phyloP scores from a whole-genome alignment of 2,888 invertebrate genomes.

The Temnothorax ravouxi region DNA sequence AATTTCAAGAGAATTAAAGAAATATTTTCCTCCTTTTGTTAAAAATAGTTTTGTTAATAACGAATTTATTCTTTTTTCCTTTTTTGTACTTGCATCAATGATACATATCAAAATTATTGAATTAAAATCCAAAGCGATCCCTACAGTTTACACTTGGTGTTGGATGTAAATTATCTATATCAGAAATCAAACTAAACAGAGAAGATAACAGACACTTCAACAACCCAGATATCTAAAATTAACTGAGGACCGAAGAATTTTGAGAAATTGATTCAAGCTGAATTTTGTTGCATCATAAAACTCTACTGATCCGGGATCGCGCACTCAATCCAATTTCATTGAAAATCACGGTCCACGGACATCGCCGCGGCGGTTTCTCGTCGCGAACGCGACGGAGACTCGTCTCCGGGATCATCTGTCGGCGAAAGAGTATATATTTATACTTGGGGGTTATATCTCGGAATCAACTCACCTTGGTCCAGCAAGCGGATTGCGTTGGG shows the following conservation, averaged over 20 bases:
- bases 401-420: neutral
- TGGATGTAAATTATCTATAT: neutral
- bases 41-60: neutral
- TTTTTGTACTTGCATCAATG: neutral
- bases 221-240: neutral
- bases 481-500: conserved; percentile 91
- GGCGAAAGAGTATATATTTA: neutral
- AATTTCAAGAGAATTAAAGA: neutral
- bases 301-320: no score
- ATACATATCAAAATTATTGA: neutral
- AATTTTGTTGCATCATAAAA: neutral
- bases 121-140: neutral
- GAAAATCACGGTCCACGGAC: neutral
- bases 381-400: neutral
- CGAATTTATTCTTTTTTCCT: neutral
- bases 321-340: neutral
- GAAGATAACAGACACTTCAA: neutral
- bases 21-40: neutral
- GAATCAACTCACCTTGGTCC: conserved; percentile 89
- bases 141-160: no score
- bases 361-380: neutral
- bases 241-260: neutral
- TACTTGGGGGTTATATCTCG: no score
- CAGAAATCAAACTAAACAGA: neutral
- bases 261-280: neutral